Base-by-base conservation (phyloP, 2,113 vertebrate species). In the Malurus melanocephalus region DNA sequence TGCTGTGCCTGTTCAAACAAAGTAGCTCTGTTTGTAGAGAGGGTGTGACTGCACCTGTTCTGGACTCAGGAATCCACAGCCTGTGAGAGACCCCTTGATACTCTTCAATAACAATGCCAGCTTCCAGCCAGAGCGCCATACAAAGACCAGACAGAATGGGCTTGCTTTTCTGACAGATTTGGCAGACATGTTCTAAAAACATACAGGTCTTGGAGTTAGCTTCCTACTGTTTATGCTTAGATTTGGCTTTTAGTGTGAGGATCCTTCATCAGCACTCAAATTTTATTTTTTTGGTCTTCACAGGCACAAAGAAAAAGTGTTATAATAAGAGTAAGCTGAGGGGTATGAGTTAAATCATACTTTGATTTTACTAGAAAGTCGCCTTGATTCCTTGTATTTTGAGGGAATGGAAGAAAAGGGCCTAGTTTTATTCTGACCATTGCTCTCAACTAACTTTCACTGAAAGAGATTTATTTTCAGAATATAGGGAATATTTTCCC, bases 21-120 rank as follows among this genome's bases (percentile, higher is more conserved):
- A 86, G 92, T 66, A 74, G 69, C 83, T 89, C 88, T 95, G 82
- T 94, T 89, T 94, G 62, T 24, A 56, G 59, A 76, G 71, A 92
- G 91, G 85, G 87, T 92, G 93, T 95, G 89, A 83, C 88, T 93
- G 93, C 96, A 97, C 95, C 97, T 97, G 96, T 90, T 96, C 90
- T 65, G 78, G 65, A 94, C 92, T 93, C 52, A 32, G 86, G 83
- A 94, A 80, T 85, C 85, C 56, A 16, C 1, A 0, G 62, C 62
- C 53, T 65, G 2, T 68, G 55, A 80, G 69, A 80, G 73, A 89
- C 49, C 69, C 12, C 38, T 64, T 62, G 53, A 42, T 53, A 71
- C 30, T 68, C 45, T 61, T 65, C 67, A 87, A 24, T 12, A 86
- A 74, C 53, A 85, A 73, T 60, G 62, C 38, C 24, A 80, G 19